Evolutionary conservation across 2,797 vertebrate genomes (phyloP).

Genomic region (Lepus townsendii): DNA sequence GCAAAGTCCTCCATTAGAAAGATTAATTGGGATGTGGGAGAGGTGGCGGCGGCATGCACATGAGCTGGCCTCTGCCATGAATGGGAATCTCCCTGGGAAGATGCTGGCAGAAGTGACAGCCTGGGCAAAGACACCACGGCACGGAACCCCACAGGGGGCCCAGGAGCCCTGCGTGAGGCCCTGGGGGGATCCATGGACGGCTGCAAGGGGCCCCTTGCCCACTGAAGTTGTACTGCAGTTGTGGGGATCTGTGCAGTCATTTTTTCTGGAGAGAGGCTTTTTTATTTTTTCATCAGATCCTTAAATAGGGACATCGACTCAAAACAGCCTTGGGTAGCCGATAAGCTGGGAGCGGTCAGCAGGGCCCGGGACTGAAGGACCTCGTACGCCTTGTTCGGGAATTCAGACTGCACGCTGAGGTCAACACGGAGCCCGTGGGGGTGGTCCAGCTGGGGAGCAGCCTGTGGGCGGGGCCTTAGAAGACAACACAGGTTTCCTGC

Average conservation of each 20-base stretch:
- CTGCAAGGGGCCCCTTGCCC: background rate
- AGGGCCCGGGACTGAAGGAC: background rate
- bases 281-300: constrained; percentile 32
- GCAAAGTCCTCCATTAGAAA: background rate
- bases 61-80: background rate
- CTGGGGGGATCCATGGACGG: background rate
- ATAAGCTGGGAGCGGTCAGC: background rate
- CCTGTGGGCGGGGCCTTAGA: background rate
- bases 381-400: background rate
- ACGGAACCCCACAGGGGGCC: fast-evolving
- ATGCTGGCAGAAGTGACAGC: background rate
- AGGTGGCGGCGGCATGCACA: background rate
- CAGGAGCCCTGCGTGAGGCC: background rate
- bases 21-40: background rate
- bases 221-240: background rate
- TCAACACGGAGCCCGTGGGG: background rate
- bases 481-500: background rate
- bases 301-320: constrained; percentile 11
- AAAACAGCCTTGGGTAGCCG: constrained; percentile 20
- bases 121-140: background rate
- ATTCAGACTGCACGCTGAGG: background rate
- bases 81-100: background rate
- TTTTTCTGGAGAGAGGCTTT: constrained; percentile 27
- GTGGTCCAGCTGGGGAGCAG: background rate
- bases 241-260: background rate